phyloP scores from a whole-genome alignment of 2,113 vertebrate genomes.

The Tenrec ecaudatus region DNA sequence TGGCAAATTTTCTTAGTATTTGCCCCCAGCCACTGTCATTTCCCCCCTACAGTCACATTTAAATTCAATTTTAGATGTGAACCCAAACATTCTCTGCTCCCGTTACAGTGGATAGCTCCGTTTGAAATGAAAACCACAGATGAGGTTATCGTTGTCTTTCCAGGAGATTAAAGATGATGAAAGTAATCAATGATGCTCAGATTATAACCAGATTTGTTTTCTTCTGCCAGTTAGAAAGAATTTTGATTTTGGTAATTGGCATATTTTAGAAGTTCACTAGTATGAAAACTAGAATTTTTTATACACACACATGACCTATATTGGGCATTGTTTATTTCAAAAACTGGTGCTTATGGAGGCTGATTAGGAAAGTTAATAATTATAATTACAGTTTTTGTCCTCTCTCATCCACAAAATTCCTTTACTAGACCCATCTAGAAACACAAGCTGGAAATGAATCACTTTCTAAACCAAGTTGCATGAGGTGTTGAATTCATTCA shows the following conservation, averaged over 20 bases:
- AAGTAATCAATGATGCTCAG: constrained; percentile 37
- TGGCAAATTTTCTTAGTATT: constrained; percentile 8
- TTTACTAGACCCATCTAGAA: constrained; percentile 17
- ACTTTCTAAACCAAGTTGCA: constrained; percentile 70
- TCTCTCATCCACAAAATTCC: background rate
- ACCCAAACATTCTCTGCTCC: constrained; percentile 15
- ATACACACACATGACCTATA: background rate
- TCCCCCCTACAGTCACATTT: constrained; percentile 56
- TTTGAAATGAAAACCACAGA: constrained; percentile 49
- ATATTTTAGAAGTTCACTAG: constrained; percentile 19
- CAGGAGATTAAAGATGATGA: constrained; percentile 53
- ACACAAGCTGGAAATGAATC: constrained; percentile 52
- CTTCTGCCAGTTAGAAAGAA: constrained; percentile 43
- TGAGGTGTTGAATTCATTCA: constrained; percentile 54
- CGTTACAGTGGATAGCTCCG: constrained; percentile 19
- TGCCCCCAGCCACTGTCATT: background rate
- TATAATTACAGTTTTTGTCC: background rate
- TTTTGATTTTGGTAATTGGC: constrained; percentile 58
- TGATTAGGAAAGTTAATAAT: constrained; percentile 36
- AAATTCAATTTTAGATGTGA: constrained; percentile 46
- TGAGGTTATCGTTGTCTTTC: constrained; percentile 52
- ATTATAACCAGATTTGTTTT: constrained; percentile 32
- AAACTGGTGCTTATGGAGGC: background rate
- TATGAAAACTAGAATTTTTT: constrained; percentile 36
- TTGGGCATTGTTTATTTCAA: constrained; percentile 30